Conservation (phyloP, 2,797 vertebrate species). For the Coreius guichenoti region DNA sequence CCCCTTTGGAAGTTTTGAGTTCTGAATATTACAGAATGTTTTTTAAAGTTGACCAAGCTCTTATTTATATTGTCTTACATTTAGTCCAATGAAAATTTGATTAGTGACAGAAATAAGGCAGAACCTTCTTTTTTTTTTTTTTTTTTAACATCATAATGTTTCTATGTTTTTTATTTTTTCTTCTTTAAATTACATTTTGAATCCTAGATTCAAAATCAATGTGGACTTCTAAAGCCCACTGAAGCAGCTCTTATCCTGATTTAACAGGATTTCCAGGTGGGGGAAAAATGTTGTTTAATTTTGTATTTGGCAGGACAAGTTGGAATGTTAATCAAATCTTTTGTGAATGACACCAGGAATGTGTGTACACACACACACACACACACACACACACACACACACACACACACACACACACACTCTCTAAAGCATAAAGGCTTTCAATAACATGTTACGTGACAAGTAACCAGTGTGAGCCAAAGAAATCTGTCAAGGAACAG, state of each 20-base stretch:
- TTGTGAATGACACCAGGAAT: conserved; percentile 1
- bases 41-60: not conserved
- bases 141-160: not conserved
- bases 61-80: not conserved
- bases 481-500: not conserved
- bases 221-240: not conserved
- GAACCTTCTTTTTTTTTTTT: too few relatives aligned
- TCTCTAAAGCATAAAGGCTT: not conserved
- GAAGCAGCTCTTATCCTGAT: not conserved
- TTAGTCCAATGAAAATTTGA: not conserved
- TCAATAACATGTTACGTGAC: not conserved
- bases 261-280: conserved; percentile 1
- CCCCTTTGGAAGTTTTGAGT: not conserved
- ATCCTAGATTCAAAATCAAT: not conserved
- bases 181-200: not conserved
- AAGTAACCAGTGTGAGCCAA: not conserved
- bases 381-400: too few relatives aligned
- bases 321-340: not conserved
- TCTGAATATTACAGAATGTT: not conserved
- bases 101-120: not conserved
- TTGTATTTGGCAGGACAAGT: not conserved
- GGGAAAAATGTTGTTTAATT: not conserved
- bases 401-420: not conserved
- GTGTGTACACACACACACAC: not conserved
- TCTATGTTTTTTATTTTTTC: not conserved